Base-by-base conservation (phyloP, 2,113 vertebrate genomes). In the Elachura formosa region DNA sequence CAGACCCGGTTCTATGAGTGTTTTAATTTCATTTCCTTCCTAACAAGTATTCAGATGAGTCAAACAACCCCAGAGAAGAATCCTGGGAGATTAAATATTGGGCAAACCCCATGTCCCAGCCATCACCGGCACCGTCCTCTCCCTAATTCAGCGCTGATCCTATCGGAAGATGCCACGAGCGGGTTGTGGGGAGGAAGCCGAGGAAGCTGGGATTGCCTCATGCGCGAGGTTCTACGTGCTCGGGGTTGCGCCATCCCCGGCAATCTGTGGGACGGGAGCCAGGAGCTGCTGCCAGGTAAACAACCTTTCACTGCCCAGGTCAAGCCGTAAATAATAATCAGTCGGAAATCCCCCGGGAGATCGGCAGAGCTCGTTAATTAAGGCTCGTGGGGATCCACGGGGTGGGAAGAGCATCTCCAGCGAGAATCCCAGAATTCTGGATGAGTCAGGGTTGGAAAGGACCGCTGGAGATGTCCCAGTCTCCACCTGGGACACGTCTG, bases 401-500 rank as follows among this genome's bases (percentile, higher is more conserved):
- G n/a, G n/a, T n/a, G n/a, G n/a, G n/a, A n/a, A n/a, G n/a, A n/a
- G n/a, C n/a, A n/a, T n/a, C n/a, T n/a, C n/a, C n/a, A n/a, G n/a
- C n/a, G n/a, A n/a, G 13, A 36, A 51, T 23, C 22, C 45, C 23
- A 1, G 19, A 22, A 33, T 62, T 29, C 10, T 6, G 48, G 21
- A 21, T 3, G 3, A 3, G 31, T 1, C 49, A 21, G 31, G 33
- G 38, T 23, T 33, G 45, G 72, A 19, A 58, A 36, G 54, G 26
- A 10, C 7, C 58, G 23, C 22, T 38, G 48, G 18, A 51, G 43
- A 14, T 25, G 8, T 22, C 58, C 68, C 28, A 8, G 77, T 5
- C 28, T 14, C 52, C 77, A n/a, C 11, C 19, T 2, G 31, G 45
- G 34, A 40, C 20, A 16, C 0, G 0, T 21, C n/a, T 10, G 26